Conservation (phyloP, 2,113 vertebrate genomes). For the Pseudorhombus dupliciocellatus region DNA sequence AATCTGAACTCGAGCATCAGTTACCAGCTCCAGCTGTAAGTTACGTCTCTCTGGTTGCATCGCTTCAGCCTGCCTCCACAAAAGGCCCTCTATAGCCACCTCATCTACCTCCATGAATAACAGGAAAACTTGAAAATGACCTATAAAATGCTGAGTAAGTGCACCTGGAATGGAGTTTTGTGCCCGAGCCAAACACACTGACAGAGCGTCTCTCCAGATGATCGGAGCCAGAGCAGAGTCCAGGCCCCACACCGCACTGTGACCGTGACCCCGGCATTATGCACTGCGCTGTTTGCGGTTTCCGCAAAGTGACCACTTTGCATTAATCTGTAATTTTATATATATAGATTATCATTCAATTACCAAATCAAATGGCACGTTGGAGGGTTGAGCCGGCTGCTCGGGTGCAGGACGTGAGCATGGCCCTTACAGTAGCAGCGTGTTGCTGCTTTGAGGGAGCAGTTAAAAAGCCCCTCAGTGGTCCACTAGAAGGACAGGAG, state of each 20-base stretch:
- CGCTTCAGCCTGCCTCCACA: background rate
- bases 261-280: background rate
- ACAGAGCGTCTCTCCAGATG: background rate
- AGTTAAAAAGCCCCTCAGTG: conserved; percentile 45
- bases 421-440: background rate
- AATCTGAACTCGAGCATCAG: too few species aligned
- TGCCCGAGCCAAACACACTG: background rate
- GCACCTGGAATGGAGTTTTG: background rate
- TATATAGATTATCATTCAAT: background rate
- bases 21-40: too few species aligned
- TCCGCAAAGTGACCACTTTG: background rate
- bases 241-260: background rate
- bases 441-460: conserved; percentile 10
- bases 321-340: background rate
- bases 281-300: background rate
- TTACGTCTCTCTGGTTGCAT: too few species aligned
- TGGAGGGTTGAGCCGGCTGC: background rate
- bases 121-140: background rate
- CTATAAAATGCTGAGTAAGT: background rate
- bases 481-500: conserved; percentile 47
- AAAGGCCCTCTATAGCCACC: background rate
- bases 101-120: background rate
- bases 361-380: background rate
- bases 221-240: background rate
- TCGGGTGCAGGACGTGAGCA: conserved; percentile 2